Conservation (phyloP, 2,797 vertebrate genomes). For the Leptodactylus fallax region DNA sequence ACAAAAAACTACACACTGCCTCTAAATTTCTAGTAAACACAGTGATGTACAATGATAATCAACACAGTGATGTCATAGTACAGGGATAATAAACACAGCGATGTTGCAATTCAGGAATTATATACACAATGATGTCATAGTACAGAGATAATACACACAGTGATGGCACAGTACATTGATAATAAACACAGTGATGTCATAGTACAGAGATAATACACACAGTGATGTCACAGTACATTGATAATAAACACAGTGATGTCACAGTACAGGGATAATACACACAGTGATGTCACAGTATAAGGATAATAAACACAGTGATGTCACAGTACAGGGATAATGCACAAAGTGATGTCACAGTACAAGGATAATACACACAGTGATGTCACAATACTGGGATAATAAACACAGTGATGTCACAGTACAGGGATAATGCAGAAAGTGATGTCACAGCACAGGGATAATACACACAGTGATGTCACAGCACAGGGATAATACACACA, state of each 20-base stretch:
- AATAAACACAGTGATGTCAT: neutral
- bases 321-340: neutral
- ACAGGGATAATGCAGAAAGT: neutral
- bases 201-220: neutral
- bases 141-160: neutral
- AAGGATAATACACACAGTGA: neutral
- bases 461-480: neutral
- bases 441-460: neutral
- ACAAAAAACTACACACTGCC: too few species aligned
- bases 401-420: too few species aligned
- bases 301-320: neutral
- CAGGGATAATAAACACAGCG: neutral
- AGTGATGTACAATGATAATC: too few species aligned
- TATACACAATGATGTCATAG: neutral
- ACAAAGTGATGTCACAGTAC: neutral
- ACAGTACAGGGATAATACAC: neutral
- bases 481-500: neutral
- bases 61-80: too few species aligned
- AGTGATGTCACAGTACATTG: too few species aligned
- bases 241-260: neutral
- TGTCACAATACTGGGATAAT: too few species aligned
- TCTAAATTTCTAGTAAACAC: too few species aligned
- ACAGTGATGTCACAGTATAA: neutral
- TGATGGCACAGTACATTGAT: neutral
- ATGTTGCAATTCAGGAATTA: neutral